Percentiles rank a stretch among this genome's conserved stretches.
Conservation (phyloP, 1,140 invertebrate species). For the Sinonovacula constricta region DNA sequence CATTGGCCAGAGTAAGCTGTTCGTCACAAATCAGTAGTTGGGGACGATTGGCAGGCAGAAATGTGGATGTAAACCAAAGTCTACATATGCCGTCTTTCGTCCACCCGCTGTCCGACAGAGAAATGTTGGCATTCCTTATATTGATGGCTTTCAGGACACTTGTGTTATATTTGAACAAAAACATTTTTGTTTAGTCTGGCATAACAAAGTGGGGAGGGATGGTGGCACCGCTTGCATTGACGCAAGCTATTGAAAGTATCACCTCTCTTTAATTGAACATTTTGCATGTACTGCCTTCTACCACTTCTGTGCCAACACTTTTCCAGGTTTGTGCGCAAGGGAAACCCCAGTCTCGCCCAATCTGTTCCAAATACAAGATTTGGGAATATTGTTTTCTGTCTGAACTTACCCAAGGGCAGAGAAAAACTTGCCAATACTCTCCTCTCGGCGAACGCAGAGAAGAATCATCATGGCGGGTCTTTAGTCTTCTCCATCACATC, state of each 20-base stretch:
- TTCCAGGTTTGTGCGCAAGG: not conserved
- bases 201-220: slow-evolving; percentile 1
- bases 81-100: not conserved
- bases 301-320: slow-evolving; percentile 31
- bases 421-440: slow-evolving; percentile 12
- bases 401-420: not conserved
- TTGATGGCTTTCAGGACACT: not conserved
- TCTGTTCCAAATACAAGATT: slow-evolving; percentile 19
- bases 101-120: not conserved
- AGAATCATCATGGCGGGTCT: not conserved
- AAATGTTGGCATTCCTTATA: slow-evolving; percentile 8
- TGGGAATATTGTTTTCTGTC: not conserved
- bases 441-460: not conserved
- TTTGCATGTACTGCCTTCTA: slow-evolving; percentile 15
- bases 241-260: slow-evolving; percentile 3
- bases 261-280: not conserved
- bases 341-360: slow-evolving; percentile 34
- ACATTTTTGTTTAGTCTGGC: slow-evolving; percentile 11
- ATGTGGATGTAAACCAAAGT: slow-evolving; percentile 1
- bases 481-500: slow-evolving; percentile 7
- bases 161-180: not conserved
- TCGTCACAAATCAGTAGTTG: slow-evolving; percentile 1
- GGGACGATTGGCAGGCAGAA: not conserved
- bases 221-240: slow-evolving; percentile 1
- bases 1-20: too few relatives aligned